Evolutionary conservation across 2,888 invertebrate species (phyloP), one percentile per base, ranked within the genome.

Genomic region (Caenorhabditis sp.): DNA sequence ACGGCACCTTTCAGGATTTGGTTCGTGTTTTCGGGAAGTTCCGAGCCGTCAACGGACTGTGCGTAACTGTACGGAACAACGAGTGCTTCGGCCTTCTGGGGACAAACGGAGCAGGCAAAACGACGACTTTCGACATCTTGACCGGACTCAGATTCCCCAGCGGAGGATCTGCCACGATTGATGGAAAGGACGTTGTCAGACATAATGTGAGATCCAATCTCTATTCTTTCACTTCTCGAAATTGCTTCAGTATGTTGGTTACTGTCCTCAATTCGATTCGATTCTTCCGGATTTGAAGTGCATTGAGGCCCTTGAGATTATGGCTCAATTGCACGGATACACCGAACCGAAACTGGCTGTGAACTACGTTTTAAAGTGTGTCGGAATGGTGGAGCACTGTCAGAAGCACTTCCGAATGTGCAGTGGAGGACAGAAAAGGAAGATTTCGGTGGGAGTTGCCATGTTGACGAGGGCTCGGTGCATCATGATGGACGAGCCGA

Each of bases 381-480:
- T 87, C 35, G 84, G 81, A 48, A 80, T 87, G 84, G 32, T 58
- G 15, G 78, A 71, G 20, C 83, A 86, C 39, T 84, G 79, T 7
- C 74, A 87, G 63, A 88, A 86, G 58, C 58, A 80, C 26, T 75
- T 85, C 6, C 26, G 80, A 43, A 59, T 52, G 41, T 80, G 56
- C 72, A 84, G 84, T 90, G 95, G 94, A 58, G 95, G 95, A 63
- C 94, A 94, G 90, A 93, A 92, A 88, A 90, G 95, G 70, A 94
- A 94, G 89, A 91, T 95, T 46, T 93, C 94, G 81, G 92, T 94
- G 8, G 94, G 94, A 37, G 91, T 94, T 80, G 93, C 94, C 0
- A 92, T 94, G 72, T 92, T 93, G 89, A 93, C 93, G 20, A 91
- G 93, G 74, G 92, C 93, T 17, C 91, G 91, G 37, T 91, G 94